phyloP scores from a whole-genome alignment of 2,797 vertebrate species.

The Lateolabrax maculatus region DNA sequence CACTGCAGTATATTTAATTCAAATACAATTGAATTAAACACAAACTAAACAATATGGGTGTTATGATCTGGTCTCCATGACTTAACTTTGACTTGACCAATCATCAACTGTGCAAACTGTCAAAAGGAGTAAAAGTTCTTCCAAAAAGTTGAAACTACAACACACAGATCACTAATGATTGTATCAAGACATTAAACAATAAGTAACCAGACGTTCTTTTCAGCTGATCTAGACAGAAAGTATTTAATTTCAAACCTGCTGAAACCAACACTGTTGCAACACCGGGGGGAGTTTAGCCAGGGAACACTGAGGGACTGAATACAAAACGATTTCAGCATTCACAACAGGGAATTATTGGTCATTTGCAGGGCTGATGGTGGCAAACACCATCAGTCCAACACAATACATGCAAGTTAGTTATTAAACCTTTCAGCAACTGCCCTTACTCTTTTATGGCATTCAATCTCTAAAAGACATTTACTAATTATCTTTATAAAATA shows the following conservation, averaged over 20 bases:
- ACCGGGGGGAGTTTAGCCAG: conserved; percentile 16
- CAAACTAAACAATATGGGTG: not conserved
- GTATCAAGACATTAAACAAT: conserved; percentile 10
- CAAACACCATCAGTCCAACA: conserved; percentile 24
- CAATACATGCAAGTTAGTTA: not conserved
- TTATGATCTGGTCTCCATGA: not conserved
- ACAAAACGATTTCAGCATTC: conserved; percentile 26
- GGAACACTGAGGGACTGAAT: conserved; percentile 14
- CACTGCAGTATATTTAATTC: not conserved
- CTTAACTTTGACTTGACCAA: conserved; percentile 1
- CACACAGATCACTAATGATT: conserved; percentile 11
- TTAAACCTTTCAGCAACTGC: not conserved
- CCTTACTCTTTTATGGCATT: not conserved
- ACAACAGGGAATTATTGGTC: conserved; percentile 34
- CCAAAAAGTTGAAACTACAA: not conserved
- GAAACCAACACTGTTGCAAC: conserved; percentile 48
- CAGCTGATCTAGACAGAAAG: conserved; percentile 12
- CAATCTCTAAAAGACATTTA: not conserved
- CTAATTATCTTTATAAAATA: not conserved
- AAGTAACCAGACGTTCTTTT: conserved; percentile 1
- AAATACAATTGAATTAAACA: not conserved
- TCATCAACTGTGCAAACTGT: not conserved
- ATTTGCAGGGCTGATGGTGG: conserved; percentile 6
- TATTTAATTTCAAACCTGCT: conserved; percentile 5
- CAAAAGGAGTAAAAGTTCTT: not conserved